phyloP scores from a whole-genome alignment of 1,140 invertebrate species.

The Wiebesia pumilae region DNA sequence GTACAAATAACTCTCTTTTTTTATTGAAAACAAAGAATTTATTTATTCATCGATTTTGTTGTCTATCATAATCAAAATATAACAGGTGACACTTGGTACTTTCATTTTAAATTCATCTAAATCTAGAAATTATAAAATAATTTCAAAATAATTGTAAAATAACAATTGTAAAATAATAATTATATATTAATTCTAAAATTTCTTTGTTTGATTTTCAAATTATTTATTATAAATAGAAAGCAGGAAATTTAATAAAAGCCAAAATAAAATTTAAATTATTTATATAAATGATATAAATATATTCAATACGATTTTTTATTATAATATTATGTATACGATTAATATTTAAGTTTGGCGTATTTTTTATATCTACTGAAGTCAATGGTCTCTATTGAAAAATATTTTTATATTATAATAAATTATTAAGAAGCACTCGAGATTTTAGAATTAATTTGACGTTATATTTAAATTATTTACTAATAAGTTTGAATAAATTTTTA shows the following conservation, averaged over 20 bases:
- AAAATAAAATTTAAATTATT: not conserved
- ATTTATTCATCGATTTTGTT: too few relatives aligned
- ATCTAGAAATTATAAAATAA: too few relatives aligned
- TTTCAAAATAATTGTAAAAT: too few relatives aligned
- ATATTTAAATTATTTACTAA: not conserved
- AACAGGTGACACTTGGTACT: too few relatives aligned
- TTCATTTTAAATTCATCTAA: too few relatives aligned
- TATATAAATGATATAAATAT: not conserved
- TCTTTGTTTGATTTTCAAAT: too few relatives aligned
- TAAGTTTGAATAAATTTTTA: not conserved
- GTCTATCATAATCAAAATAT: too few relatives aligned
- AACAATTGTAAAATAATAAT: too few relatives aligned
- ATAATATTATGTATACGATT: not conserved
- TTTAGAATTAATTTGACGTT: not conserved
- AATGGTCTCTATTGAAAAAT: not conserved
- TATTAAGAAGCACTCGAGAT: not conserved
- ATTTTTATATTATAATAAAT: not conserved
- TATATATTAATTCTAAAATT: too few relatives aligned
- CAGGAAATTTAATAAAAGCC: not conserved
- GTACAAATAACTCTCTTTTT: too few relatives aligned
- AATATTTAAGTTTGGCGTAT: constrained; percentile 7
- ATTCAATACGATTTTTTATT: not conserved
- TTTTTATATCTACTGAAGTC: not conserved
- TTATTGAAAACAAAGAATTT: too few relatives aligned
- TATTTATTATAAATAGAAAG: too few relatives aligned